Percentiles rank a stretch among this genome's conserved stretches.
Evolutionary conservation across 1,140 invertebrate genomes (phyloP).

Genomic region (Neodiprion fabricii): DNA sequence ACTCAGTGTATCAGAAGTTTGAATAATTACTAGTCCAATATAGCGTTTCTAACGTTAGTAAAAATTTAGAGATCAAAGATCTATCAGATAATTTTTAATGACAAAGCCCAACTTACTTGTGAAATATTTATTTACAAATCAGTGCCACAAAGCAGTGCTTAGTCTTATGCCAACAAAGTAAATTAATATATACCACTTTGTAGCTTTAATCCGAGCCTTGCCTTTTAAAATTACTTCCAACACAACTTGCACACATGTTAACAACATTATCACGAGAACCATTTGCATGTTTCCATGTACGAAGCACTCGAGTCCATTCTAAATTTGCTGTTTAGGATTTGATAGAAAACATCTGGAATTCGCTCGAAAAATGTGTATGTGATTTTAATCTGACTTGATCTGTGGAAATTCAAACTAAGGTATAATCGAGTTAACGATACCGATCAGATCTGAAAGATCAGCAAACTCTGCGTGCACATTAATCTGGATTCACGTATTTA

Average conservation of each 20-base stretch:
- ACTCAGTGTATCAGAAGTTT: too few species aligned
- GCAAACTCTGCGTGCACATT: too few species aligned
- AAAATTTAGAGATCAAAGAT: too few species aligned
- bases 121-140: constrained; percentile 47
- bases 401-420: neutral
- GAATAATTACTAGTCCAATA: too few species aligned
- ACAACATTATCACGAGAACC: too few species aligned
- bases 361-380: constrained; percentile 3
- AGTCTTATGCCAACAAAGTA: constrained; percentile 54
- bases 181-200: constrained; percentile 31
- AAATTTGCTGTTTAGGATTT: neutral
- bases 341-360: neutral
- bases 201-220: neutral
- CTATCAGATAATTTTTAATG: neutral
- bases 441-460: too few species aligned
- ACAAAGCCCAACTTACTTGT: neutral
- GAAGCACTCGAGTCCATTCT: constrained; percentile 18
- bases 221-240: constrained; percentile 23
- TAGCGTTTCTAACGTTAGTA: too few species aligned
- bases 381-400: constrained; percentile 20
- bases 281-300: constrained; percentile 9
- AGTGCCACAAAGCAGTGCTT: constrained; percentile 50
- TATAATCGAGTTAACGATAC: neutral
- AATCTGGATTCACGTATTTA: too few species aligned
- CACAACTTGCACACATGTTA: constrained; percentile 22